Evolutionary conservation across 1,140 invertebrate species (phyloP), one percentile per base, ranked within the genome.

Genomic region (Cotesia typhae): DNA sequence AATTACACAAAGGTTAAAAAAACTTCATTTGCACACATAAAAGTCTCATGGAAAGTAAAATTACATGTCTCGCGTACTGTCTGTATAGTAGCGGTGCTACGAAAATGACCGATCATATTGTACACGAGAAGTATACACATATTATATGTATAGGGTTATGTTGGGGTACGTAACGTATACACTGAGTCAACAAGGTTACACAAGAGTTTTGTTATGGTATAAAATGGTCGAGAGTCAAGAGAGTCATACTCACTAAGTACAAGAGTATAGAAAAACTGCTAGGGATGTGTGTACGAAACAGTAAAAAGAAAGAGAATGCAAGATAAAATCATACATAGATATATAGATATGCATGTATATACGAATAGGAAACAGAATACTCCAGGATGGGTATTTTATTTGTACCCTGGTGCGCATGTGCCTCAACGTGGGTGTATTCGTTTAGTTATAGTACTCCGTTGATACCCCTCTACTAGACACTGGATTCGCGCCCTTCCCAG

Each of bases 401-500:
- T 41, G 36, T 12, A 63, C 38, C 12, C 12, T 37, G 47, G 17
- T 65, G 73, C 80, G 79, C 83, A 79, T 77, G 81, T 81, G 82
- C 79, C 72, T 51, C 36, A 65, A 76, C 78, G 78, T 79, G 83
- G 83, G 83, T 85, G 83, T 85, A 83, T 47, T 47, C 41, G 83
- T 83, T 47, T 47, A 6, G 83, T 83, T 80, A 35, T 52, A 60
- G 60, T 65, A 47, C 36, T 66, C 80, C 77, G 70, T 61, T 51
- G 67, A 67, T 72, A 76, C 76, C 76, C 75, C 77, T 71, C 75
- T 76, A 74, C 77, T 70, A 75, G 68, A 71, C 60, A 36, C 52
- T 66, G 55, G 65, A 76, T 74, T 74, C 74, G 60, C 72, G 72
- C 72, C 71, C 74, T 70, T 41, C 47, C 61, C 37, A 17, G 66